Base-by-base conservation (phyloP, 2,888 invertebrate genomes). In the Candidula unifasciata region DNA sequence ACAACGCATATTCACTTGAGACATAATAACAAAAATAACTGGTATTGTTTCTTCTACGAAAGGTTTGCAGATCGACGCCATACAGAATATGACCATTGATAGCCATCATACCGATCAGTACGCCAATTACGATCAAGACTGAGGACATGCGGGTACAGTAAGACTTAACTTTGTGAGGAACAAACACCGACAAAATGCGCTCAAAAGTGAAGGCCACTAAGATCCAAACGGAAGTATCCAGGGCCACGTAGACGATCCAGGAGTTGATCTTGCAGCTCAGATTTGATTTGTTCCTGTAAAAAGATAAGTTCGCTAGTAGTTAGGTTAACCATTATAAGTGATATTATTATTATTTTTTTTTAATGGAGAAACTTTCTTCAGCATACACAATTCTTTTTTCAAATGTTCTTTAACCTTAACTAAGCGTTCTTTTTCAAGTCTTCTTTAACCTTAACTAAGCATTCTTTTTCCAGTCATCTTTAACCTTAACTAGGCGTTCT, bases 171-270 rank as follows among this genome's bases (percentile, higher is more conserved):
- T 79, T 86, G 85, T 90, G 88, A 3, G 91, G 92, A 78, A 87
- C 85, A 88, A 89, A 91, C 8, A 90, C 89, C 10, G 90, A 89
- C 2, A 92, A 80, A 2, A 90, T 89, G 27, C 92, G 84, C 77
- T 92, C 92, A 27, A 90, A 64, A 5, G 92, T 92, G 52, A 92
- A 90, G 27, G 89, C 89, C 60, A 91, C 90, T 24, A 92, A 87
- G 27, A 92, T 89, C 92, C 92, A 92, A 0, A 90, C 90, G 10
- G 91, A 91, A 44, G 89, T 88, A 80, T 92, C 89, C 0, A 91
- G 85, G 8, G 90, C 88, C 35, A 87, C 87, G 76, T 92, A 92
- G 10, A 91, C 89, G 33, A 91, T 60, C 87, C 89, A 90, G 1
- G 88, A 82, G 84, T 92, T 89, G 5, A 90, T 73, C 85, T 91